A percentile compares a stretch with the other conserved stretches of the same genome.
Evolutionary conservation across 2,797 vertebrate genomes (phyloP).

Genomic region (Cichlasoma orientale): DNA sequence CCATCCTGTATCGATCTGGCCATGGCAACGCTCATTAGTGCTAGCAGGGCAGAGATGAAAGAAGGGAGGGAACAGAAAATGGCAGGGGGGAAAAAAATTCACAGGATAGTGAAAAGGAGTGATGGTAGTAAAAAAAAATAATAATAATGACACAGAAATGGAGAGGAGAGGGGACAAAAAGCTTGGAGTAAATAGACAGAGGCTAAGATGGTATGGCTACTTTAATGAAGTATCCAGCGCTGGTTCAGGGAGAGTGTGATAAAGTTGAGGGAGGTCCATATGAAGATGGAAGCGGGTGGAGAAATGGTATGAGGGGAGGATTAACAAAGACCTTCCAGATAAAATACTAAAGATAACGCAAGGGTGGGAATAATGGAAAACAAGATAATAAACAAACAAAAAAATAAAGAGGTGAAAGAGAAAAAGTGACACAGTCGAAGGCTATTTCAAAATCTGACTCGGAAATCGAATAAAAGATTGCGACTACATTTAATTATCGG

Average conservation of each 20-base stretch:
- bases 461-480: constrained; percentile 16
- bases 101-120: constrained; percentile 54
- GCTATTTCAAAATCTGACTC: constrained; percentile 9
- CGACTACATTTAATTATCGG: constrained; percentile 1
- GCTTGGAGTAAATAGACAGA: constrained; percentile 42
- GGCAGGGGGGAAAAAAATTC: constrained; percentile 13
- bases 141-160: constrained; percentile 61
- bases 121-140: constrained; percentile 42
- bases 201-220: constrained; percentile 40
- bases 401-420: background rate
- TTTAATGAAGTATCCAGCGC: constrained; percentile 50
- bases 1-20: constrained; percentile 83
- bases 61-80: constrained; percentile 51
- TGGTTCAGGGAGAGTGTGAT: constrained; percentile 53
- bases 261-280: constrained; percentile 43
- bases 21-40: constrained; percentile 82
- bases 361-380: background rate
- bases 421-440: background rate
- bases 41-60: constrained; percentile 72
- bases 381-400: background rate
- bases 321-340: constrained; percentile 42
- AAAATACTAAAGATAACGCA: background rate
- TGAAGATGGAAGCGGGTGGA: constrained; percentile 52
- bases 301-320: constrained; percentile 29
- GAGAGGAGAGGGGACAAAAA: constrained; percentile 43